Percentiles rank a stretch among this genome's conserved stretches.
Evolutionary conservation across 1,140 invertebrate genomes (phyloP).

Genomic region (Drosophila quadrilineata): DNA sequence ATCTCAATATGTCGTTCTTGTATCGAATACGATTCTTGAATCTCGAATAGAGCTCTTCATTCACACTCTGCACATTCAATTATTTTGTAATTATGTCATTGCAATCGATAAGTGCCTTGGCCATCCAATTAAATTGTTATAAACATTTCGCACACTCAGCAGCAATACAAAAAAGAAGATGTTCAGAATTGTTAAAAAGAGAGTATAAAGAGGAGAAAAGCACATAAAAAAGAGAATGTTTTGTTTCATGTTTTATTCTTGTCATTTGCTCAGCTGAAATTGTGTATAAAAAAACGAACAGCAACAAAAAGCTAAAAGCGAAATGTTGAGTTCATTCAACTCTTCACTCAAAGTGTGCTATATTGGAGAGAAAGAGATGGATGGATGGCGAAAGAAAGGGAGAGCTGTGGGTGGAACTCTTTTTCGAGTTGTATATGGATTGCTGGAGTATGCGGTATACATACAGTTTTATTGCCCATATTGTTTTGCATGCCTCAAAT

Average conservation of each 20-base stretch:
- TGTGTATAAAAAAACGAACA: constrained; percentile 20
- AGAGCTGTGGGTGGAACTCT: constrained; percentile 1
- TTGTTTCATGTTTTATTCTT: constrained; percentile 4
- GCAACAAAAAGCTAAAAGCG: constrained; percentile 17
- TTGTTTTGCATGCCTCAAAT: constrained; percentile 68
- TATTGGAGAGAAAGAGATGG: too few species aligned
- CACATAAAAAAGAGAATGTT: constrained; percentile 17
- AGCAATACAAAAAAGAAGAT: constrained; percentile 42
- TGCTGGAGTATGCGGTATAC: constrained; percentile 2
- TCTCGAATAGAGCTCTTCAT: background rate
- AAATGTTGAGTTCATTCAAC: constrained; percentile 37
- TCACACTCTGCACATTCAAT: background rate
- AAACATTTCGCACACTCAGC: constrained; percentile 28
- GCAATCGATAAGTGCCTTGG: constrained; percentile 41
- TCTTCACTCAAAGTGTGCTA: constrained; percentile 26
- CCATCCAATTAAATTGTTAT: constrained; percentile 42
- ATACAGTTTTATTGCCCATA: constrained; percentile 49
- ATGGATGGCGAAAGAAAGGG: too few species aligned
- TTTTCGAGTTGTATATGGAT: background rate
- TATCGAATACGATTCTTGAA: too few species aligned
- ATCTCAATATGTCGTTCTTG: too few species aligned
- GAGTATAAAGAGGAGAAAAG: background rate
- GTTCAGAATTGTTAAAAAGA: constrained; percentile 8
- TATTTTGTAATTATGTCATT: constrained; percentile 7
- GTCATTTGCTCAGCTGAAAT: constrained; percentile 28